These are phyloP conservation scores for Rhopalosiphum nymphaeae DNA, from an alignment of 2,888 invertebrate species.

Conservation along the genomic window DNA sequence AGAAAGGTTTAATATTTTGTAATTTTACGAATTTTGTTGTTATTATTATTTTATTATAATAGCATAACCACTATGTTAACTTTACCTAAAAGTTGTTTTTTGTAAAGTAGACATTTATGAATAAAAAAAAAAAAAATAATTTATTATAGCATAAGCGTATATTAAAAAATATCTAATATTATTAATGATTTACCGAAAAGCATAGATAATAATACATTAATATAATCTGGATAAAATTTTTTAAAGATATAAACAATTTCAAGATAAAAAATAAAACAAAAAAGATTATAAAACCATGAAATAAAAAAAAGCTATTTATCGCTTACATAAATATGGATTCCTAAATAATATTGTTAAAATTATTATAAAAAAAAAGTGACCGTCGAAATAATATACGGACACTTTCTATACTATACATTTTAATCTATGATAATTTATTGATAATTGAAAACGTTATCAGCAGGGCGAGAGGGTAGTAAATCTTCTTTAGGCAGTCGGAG, in stretches of 20 bases:
- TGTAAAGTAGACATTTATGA: background rate
- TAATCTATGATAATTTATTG: conserved; percentile 6
- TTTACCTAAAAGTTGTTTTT: background rate
- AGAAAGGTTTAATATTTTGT: background rate
- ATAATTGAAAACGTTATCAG: background rate
- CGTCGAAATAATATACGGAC: background rate
- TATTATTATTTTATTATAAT: background rate
- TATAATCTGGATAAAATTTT: background rate
- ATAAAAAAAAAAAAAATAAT: background rate
- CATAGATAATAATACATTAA: background rate
- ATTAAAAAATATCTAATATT: background rate
- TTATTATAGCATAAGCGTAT: background rate
- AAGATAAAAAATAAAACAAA: background rate
- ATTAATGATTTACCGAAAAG: background rate
- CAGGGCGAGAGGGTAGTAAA: background rate
- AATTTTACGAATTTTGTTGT: background rate
- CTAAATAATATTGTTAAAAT: background rate
- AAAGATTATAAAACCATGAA: background rate
- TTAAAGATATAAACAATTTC: background rate
- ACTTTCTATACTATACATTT: background rate
- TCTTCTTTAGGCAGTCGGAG: background rate
- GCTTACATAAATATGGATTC: background rate
- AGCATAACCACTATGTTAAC: background rate
- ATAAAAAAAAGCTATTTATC: background rate
- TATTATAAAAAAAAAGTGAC: background rate